Evolutionary conservation across 1,140 invertebrate species (phyloP).

Genomic region (Neodiprion lecontei): DNA sequence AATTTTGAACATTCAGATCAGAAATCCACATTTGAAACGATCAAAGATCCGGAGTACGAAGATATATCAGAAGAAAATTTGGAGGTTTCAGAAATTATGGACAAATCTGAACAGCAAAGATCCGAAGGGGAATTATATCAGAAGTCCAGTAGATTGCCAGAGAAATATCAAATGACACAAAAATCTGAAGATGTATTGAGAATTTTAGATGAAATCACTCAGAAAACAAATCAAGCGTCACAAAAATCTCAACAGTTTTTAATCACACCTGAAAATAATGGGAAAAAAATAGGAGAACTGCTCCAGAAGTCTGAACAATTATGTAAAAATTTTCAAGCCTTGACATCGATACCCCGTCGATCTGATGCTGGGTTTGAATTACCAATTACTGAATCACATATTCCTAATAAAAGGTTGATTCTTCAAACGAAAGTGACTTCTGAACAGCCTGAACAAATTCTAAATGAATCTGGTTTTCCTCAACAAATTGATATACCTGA

Average conservation of each 20-base stretch:
- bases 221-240: constrained; percentile 28
- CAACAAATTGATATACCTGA: not conserved
- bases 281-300: not conserved
- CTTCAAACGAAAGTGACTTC: not conserved
- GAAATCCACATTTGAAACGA: not conserved
- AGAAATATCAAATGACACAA: constrained; percentile 44
- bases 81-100: constrained; percentile 57
- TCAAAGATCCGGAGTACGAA: constrained; percentile 54
- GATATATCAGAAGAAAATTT: constrained; percentile 59
- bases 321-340: constrained; percentile 11
- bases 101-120: constrained; percentile 38
- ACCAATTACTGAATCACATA: not conserved
- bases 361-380: not conserved
- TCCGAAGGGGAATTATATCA: constrained; percentile 28
- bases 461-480: not conserved
- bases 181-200: constrained; percentile 46
- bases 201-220: constrained; percentile 49
- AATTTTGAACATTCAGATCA: not conserved
- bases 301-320: constrained; percentile 25
- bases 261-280: not conserved
- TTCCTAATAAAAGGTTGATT: not conserved
- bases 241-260: constrained; percentile 1
- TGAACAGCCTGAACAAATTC: not conserved
- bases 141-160: constrained; percentile 37
- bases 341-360: not conserved